phyloP scores from a whole-genome alignment of 2,797 vertebrate genomes.

The Rhinichthys osculus region DNA sequence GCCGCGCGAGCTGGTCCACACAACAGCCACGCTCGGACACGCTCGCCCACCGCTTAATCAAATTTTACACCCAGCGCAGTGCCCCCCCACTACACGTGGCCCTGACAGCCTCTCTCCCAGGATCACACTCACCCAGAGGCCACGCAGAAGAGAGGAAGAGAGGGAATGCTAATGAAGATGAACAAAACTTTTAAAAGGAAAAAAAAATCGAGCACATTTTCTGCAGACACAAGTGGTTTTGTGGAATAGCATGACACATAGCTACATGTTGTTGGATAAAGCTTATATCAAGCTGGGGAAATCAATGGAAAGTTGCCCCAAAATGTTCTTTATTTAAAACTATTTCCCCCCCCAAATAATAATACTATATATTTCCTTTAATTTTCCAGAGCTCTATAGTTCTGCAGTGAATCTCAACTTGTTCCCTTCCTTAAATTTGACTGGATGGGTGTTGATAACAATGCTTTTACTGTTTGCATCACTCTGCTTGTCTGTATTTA shows the following conservation, averaged over 20 bases:
- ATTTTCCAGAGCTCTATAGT: background rate
- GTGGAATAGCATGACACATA: background rate
- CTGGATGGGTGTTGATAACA: background rate
- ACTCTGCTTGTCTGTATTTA: background rate
- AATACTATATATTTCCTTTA: background rate
- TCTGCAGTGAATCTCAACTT: background rate
- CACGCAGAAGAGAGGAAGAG: background rate
- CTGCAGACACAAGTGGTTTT: slow-evolving; percentile 38
- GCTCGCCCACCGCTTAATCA: slow-evolving; percentile 72
- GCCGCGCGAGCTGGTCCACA: slow-evolving; percentile 77
- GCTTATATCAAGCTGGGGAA: background rate
- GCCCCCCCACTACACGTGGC: slow-evolving; percentile 72
- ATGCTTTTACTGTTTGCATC: background rate
- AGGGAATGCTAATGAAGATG: slow-evolving; percentile 47
- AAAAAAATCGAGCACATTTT: slow-evolving; percentile 11
- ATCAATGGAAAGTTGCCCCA: background rate
- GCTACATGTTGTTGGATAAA: background rate
- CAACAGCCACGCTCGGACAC: slow-evolving; percentile 71
- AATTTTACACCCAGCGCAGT: slow-evolving; percentile 79
- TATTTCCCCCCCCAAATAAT: accelerated
- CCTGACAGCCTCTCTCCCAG: slow-evolving; percentile 81
- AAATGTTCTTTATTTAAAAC: background rate
- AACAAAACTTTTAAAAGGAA: slow-evolving; percentile 43
- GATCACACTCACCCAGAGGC: slow-evolving; percentile 61
- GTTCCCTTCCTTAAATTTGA: background rate